Evolutionary conservation across 2,888 invertebrate genomes (phyloP), one percentile per base, ranked within the genome.

Genomic region (Acheta domesticus): DNA sequence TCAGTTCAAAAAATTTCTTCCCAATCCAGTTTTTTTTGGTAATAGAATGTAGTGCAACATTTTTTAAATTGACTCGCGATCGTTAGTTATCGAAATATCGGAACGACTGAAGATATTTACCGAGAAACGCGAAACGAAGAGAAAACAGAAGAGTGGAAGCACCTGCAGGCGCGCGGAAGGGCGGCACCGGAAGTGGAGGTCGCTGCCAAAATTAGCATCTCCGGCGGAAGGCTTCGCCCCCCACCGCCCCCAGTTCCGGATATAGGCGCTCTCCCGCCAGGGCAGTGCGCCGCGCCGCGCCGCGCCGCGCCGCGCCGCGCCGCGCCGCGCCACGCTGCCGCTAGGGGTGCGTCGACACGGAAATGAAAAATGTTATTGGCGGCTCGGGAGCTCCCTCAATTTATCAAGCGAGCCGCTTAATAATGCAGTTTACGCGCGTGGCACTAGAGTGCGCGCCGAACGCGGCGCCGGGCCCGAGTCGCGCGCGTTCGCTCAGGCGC

Each of bases 281-380:
- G 62, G 8, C 62, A 14, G 11, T 12, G 62, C 62, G 14, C 12
- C 1, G 62, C 62, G 36, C 36, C 8, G 36, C 36, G 36, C 36
- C 36, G 36, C 62, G 11, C 62, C 62, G 62, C 62, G n/a, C n/a
- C n/a, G 62, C 62, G 14, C 12, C 1, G 62, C 62, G 36, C 36
- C 8, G 36, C 36, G 36, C 36, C 36, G 36, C 62, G 11, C n/a
- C n/a, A n/a, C n/a, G n/a, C n/a, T n/a, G n/a, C n/a, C n/a, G n/a
- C n/a, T n/a, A n/a, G 4, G 8, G 62, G 62, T 14, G n/a, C 62
- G n/a, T 8, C 62, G n/a, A 62, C 14, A 62, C 62, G 62, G 62
- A 62, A 62, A 62, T 62, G 62, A 62, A 62, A n/a, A 62, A 62
- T 62, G 62, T 62, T 62, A 62, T 62, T 62, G 62, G 62, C 62